phyloP scores from a whole-genome alignment of 2,797 vertebrate genomes.

The Alosa sapidissima region DNA sequence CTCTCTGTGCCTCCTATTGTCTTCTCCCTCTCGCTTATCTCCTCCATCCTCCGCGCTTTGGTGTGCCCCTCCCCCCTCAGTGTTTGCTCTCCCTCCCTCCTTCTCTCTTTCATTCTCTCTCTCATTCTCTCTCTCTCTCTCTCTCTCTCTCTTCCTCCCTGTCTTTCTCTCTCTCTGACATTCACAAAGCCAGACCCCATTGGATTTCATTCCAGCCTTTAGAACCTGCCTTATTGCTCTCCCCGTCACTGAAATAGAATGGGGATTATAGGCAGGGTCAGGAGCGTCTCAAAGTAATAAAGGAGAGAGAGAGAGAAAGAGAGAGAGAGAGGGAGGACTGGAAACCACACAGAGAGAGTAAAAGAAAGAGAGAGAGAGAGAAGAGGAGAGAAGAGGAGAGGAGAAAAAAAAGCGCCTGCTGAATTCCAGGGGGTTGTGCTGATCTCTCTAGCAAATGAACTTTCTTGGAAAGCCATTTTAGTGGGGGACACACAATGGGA shows the following conservation, averaged over 20 bases:
- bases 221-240: constrained; percentile 64
- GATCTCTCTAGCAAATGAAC: constrained; percentile 43
- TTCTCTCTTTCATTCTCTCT: background rate
- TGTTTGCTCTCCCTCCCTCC: constrained; percentile 38
- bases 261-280: constrained; percentile 55
- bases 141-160: constrained; percentile 11
- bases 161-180: constrained; percentile 47
- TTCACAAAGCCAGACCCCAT: constrained; percentile 58
- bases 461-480: constrained; percentile 49
- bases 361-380: background rate
- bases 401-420: constrained; percentile 35
- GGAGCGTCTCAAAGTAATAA: constrained; percentile 66
- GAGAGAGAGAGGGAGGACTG: constrained; percentile 28
- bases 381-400: background rate
- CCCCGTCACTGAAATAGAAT: constrained; percentile 62
- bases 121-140: constrained; percentile 43
- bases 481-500: constrained; percentile 39
- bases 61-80: constrained; percentile 19
- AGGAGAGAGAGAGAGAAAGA: constrained; percentile 51
- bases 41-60: constrained; percentile 28
- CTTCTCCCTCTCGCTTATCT: constrained; percentile 11
- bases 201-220: constrained; percentile 53
- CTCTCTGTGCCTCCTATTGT: constrained; percentile 60
- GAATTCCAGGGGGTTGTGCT: constrained; percentile 41
- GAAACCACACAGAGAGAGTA: constrained; percentile 23